Evolutionary conservation across 2,113 vertebrate genomes (phyloP), one percentile per base, ranked within the genome.

Genomic region (Vicugna pacos): DNA sequence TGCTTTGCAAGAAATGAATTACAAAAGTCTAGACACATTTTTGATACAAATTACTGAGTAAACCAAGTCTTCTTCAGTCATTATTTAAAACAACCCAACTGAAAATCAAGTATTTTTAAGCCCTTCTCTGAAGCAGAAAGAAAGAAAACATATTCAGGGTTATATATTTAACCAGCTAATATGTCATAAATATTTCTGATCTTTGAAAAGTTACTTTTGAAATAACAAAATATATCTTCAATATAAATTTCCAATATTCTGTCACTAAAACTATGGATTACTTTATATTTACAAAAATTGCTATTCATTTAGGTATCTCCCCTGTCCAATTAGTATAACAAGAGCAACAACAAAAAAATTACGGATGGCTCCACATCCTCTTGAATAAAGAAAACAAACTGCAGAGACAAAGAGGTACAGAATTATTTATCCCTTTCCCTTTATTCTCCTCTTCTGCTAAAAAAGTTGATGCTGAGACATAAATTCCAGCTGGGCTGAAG

Each of bases 51-150:
- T 95, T 64, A 92, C 22, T 70, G 46, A 89, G 46, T 73, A 92
- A 89, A 89, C 60, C 28, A 94, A 52, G 4, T 82, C 46, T 92
- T 85, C 22, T 12, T 60, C 73, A 94, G 91, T 67, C 32, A 86
- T 56, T 86, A 94, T 72, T 86, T 93, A 93, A 56, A 93, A 91
- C 35, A 85, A 96, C 30, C 38, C 89, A 19, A 89, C 46, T 91
- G 67, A 95, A 96, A 95, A 81, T 22, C 12, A 89, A 93, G 20
- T 58, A 87, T 76, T 91, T 95, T 93, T 12, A 94, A 91, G 52
- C 64, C 38, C 26, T 16, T 94, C 28, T 75, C 73, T 95, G 46
- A 81, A 52, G 16, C 12, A n/a, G 30, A 42, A 89, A 75, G 70
- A 89, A 79, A 60, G 79, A 88, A 91, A 56, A 76, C 56, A 67